Evolutionary conservation across 2,888 invertebrate genomes (phyloP).

Genomic region (Micoletzkya japonica): DNA sequence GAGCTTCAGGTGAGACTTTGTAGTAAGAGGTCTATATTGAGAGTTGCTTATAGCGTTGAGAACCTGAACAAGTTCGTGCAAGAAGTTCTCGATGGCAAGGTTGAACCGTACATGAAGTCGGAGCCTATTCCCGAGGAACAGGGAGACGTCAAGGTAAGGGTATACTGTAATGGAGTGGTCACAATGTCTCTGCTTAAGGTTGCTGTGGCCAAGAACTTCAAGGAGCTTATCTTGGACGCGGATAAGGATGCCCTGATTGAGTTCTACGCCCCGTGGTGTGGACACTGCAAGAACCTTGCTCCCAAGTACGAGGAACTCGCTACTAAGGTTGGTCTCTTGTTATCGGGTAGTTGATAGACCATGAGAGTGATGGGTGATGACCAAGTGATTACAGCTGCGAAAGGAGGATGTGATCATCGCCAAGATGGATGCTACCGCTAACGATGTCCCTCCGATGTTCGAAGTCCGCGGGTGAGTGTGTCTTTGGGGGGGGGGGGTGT

Average conservation of each 20-base stretch:
- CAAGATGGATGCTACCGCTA: conserved; percentile 97
- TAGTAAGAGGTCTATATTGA: neutral
- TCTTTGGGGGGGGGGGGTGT: too few species aligned
- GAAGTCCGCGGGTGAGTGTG: conserved; percentile 80
- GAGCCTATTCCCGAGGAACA: conserved; percentile 86
- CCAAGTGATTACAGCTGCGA: conserved; percentile 71
- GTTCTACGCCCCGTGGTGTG: conserved; percentile 99
- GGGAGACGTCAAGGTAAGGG: conserved; percentile 69
- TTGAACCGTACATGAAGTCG: conserved; percentile 92
- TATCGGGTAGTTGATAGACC: neutral
- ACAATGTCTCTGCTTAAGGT: conserved; percentile 67
- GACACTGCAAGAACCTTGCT: conserved; percentile 93
- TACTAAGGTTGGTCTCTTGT: conserved; percentile 63
- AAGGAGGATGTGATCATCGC: conserved; percentile 84
- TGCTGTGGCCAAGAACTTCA: conserved; percentile 95
- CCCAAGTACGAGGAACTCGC: conserved; percentile 93
- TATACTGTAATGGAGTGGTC: neutral
- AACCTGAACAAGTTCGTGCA: conserved; percentile 82
- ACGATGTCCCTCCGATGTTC: conserved; percentile 88
- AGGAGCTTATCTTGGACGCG: conserved; percentile 83
- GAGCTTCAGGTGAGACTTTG: conserved; percentile 78
- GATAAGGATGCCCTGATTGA: conserved; percentile 91
- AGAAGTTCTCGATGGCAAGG: conserved; percentile 78
- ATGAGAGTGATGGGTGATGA: neutral
- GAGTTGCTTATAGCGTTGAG: conserved; percentile 73